A percentile compares a stretch with the other conserved stretches of the same genome.
These are phyloP conservation scores for Acanthosepion lycidas DNA, from an alignment of 2,888 invertebrate species.

Conservation along the genomic window DNA sequence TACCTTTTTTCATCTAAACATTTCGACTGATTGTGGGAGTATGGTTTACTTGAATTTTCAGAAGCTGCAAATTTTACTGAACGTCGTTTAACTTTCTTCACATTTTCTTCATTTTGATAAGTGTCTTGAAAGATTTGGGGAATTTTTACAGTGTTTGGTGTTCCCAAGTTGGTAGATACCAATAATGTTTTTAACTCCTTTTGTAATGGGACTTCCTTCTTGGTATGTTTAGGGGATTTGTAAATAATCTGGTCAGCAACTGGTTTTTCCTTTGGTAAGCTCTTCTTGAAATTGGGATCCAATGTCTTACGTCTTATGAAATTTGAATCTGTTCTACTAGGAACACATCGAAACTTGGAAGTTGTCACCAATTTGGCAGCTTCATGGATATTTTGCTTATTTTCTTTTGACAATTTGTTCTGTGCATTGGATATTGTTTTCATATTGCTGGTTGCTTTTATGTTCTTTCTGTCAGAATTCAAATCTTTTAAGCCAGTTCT, in stretches of 20 bases:
- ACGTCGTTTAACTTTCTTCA: neutral
- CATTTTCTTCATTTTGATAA: neutral
- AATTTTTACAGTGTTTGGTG: neutral
- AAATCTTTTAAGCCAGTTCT: neutral
- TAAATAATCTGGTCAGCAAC: neutral
- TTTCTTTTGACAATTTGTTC: neutral
- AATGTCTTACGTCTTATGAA: neutral
- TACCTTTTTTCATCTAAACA: neutral
- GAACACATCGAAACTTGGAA: neutral
- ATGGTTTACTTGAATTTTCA: neutral
- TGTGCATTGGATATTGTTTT: neutral
- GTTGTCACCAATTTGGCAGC: neutral
- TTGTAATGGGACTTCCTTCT: neutral
- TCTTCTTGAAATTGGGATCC: neutral
- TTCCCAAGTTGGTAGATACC: neutral
- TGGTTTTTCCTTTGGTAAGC: neutral
- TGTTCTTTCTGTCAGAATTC: conserved; percentile 17
- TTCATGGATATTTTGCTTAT: neutral
- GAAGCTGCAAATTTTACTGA: neutral
- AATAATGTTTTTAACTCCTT: neutral
- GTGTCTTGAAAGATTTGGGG: neutral
- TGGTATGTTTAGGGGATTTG: neutral
- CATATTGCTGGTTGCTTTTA: neutral
- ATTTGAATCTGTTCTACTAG: neutral
- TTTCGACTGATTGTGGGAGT: neutral